These are phyloP conservation scores for Rhizomys pruinosus DNA, from an alignment of 2,113 vertebrate genomes.

Conservation along the genomic window DNA sequence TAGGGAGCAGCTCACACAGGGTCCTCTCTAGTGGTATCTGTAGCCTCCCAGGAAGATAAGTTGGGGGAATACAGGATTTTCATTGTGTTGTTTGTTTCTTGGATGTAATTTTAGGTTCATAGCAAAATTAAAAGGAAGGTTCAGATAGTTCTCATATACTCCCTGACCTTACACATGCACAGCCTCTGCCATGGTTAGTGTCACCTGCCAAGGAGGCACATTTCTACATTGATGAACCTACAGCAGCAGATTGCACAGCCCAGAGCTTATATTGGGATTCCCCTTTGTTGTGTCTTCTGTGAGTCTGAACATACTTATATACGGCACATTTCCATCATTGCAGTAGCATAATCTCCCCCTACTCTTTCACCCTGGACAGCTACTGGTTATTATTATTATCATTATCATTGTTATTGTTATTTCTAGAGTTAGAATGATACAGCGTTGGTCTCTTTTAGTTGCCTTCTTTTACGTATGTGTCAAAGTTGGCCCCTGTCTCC, in stretches of 20 bases:
- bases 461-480: neutral
- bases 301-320: too few relatives aligned
- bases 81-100: neutral
- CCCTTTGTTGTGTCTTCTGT: neutral
- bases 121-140: neutral
- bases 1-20: neutral
- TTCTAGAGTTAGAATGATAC: neutral
- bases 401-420: too few relatives aligned
- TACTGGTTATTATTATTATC: neutral
- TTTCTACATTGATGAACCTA: neutral
- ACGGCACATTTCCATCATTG: too few relatives aligned
- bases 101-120: neutral
- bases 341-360: neutral
- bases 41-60: neutral
- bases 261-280: neutral
- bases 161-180: too few relatives aligned
- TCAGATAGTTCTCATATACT: neutral
- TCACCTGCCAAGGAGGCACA: neutral
- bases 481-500: neutral
- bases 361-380: too few relatives aligned
- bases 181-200: neutral
- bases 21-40: too few relatives aligned
- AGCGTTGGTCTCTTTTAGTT: neutral
- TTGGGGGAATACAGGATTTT: neutral
- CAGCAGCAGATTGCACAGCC: too few relatives aligned